These are phyloP conservation scores for Drosophila setosimentum DNA, from an alignment of 2,888 invertebrate genomes.

Conservation along the genomic window DNA sequence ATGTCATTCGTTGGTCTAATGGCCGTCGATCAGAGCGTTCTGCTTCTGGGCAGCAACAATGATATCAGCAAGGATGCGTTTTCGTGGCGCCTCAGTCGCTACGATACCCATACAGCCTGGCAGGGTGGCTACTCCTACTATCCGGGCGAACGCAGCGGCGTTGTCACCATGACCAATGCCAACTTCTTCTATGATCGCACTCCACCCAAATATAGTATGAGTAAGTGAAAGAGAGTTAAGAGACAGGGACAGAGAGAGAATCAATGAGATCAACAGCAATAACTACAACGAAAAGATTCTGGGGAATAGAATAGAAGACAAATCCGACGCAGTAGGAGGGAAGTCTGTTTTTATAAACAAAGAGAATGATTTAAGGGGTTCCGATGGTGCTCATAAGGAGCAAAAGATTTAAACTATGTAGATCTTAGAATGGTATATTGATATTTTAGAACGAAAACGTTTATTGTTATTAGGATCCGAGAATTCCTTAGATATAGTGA, in stretches of 20 bases:
- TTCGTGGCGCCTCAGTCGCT: conserved; percentile 88
- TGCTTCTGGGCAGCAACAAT: conserved; percentile 89
- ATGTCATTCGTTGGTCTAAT: conserved; percentile 94
- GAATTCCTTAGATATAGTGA: neutral
- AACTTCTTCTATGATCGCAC: conserved; percentile 81
- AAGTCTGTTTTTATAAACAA: neutral
- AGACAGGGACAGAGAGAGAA: neutral
- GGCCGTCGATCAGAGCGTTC: conserved; percentile 94
- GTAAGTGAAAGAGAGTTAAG: conserved; percentile 44
- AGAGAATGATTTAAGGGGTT: neutral
- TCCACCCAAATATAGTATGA: conserved; percentile 42
- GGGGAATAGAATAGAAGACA: neutral
- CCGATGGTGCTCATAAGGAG: neutral
- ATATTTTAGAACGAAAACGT: neutral
- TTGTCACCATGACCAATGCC: conserved; percentile 84
- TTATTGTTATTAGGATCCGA: neutral
- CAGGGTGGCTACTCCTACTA: conserved; percentile 81
- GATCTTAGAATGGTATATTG: neutral
- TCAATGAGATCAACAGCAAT: neutral
- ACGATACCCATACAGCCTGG: conserved; percentile 86
- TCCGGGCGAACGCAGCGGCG: conserved; percentile 80
- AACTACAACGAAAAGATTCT: neutral
- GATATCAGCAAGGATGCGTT: conserved; percentile 87
- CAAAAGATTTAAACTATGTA: neutral
- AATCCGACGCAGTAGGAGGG: neutral